Conservation (phyloP, 2,888 invertebrate species). For the Miltochrista miniata region DNA sequence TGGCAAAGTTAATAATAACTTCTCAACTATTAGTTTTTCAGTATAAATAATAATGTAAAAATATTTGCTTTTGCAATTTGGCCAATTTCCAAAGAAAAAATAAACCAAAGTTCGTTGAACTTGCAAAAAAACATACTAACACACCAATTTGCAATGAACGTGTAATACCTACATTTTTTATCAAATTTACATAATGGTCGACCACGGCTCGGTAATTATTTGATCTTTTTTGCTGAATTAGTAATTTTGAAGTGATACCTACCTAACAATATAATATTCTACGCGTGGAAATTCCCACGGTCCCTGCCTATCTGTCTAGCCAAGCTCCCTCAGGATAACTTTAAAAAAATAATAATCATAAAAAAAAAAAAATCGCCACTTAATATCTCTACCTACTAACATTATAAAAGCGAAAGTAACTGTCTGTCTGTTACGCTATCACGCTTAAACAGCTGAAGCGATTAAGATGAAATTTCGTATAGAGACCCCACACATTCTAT, state of each 20-base stretch:
- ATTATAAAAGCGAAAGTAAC: no score
- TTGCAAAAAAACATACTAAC: background rate
- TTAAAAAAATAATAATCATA: no score
- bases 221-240: background rate
- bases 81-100: slow-evolving; percentile 1
- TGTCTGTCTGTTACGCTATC: no score
- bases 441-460: no score
- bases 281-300: no score
- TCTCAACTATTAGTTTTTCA: background rate
- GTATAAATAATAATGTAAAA: background rate
- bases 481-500: no score
- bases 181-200: background rate
- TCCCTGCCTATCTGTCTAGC: no score
- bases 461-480: no score
- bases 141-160: background rate
- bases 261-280: background rate
- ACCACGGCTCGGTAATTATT: background rate
- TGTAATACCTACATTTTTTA: background rate
- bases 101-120: slow-evolving; percentile 6
- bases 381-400: no score
- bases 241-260: background rate
- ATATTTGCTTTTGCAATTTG: background rate
- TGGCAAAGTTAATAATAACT: background rate
- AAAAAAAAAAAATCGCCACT: no score
- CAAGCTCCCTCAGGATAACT: no score